phyloP scores from a whole-genome alignment of 2,797 vertebrate species.

The Cryptoprocta ferox region DNA sequence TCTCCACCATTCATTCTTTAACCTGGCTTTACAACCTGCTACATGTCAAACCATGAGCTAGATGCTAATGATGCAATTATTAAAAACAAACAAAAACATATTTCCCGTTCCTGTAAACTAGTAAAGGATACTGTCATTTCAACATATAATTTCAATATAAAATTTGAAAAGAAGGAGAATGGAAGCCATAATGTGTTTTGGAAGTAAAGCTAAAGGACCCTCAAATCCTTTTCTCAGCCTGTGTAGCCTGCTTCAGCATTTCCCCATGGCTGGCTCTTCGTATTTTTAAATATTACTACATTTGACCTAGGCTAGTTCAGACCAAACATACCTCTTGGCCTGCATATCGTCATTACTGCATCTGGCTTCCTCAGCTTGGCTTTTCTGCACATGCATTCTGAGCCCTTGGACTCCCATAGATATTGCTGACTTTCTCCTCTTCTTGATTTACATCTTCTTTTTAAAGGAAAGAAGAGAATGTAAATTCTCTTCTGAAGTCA shows the following conservation, averaged over 20 bases:
- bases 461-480: background rate
- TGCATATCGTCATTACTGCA: too few species aligned
- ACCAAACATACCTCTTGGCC: rapidly evolving
- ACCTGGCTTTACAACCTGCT: background rate
- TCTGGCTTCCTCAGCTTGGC: background rate
- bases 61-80: background rate
- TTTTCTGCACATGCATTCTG: background rate
- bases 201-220: background rate
- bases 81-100: background rate
- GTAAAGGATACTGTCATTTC: background rate
- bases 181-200: background rate
- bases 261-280: background rate
- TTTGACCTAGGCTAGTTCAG: background rate
- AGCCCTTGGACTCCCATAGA: background rate
- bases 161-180: background rate
- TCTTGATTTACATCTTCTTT: background rate
- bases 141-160: background rate
- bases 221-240: background rate
- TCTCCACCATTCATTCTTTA: background rate
- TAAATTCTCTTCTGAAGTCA: background rate
- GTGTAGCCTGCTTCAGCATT: background rate
- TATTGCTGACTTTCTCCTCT: background rate
- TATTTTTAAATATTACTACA: background rate
- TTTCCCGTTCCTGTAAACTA: background rate
- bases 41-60: background rate